Conservation (phyloP, 2,113 vertebrate species). For the rabbit (Oryctolagus cuniculus) region DNA sequence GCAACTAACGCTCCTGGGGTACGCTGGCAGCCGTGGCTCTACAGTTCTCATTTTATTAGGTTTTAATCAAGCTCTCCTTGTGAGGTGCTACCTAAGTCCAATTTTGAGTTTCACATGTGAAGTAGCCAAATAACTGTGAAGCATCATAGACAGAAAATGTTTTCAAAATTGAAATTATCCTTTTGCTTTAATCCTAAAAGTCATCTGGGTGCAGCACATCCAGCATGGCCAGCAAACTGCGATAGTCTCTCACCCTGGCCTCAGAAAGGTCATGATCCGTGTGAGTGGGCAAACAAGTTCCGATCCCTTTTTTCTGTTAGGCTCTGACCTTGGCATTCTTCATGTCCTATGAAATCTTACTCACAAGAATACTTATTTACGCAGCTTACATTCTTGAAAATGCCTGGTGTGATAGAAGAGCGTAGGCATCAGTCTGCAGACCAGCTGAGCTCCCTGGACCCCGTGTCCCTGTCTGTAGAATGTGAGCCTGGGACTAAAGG, state of each 20-base stretch:
- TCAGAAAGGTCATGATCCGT: neutral
- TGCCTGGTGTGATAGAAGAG: neutral
- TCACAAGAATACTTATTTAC: neutral
- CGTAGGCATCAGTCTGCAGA: neutral
- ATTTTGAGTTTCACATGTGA: slow-evolving; percentile 50
- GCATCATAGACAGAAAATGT: slow-evolving; percentile 11
- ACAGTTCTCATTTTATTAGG: slow-evolving; percentile 57
- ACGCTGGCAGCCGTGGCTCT: neutral
- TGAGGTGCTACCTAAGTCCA: slow-evolving; percentile 62
- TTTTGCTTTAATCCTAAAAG: slow-evolving; percentile 73
- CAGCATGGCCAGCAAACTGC: slow-evolving; percentile 31
- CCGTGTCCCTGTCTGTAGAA: neutral
- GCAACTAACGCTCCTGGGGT: neutral
- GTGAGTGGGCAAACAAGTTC: slow-evolving; percentile 16
- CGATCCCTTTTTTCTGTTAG: slow-evolving; percentile 16
- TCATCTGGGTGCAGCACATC: neutral
- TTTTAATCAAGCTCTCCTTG: slow-evolving; percentile 53
- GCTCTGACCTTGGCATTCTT: neutral
- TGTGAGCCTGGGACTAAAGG: neutral
- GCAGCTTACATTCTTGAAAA: slow-evolving; percentile 24
- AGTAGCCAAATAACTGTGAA: slow-evolving; percentile 68
- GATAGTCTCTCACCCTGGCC: neutral
- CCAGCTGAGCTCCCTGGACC: neutral
- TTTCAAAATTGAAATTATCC: slow-evolving; percentile 60
- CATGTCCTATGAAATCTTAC: slow-evolving; percentile 26